Conservation (phyloP, 2,888 invertebrate genomes). For the Epinotia demarniana region DNA sequence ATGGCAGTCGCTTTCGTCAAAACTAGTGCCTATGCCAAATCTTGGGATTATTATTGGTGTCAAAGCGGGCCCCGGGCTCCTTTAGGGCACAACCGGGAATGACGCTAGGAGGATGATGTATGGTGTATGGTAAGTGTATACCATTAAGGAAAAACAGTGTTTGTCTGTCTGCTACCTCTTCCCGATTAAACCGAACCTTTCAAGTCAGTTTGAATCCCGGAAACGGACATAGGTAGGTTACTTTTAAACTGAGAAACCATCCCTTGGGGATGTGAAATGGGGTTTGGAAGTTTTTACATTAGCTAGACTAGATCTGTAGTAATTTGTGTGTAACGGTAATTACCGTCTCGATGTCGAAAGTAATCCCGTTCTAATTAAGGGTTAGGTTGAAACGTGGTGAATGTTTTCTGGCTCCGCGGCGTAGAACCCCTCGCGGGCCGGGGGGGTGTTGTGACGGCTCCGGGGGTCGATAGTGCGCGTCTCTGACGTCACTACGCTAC, state of each 20-base stretch:
- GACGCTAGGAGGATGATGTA: too few species aligned
- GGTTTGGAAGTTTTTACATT: neutral
- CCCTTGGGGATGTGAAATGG: neutral
- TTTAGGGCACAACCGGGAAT: too few species aligned
- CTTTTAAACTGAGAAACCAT: neutral
- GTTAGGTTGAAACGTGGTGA: conserved; percentile 61
- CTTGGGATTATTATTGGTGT: too few species aligned
- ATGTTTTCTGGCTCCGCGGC: conserved; percentile 74
- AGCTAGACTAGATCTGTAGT: too few species aligned
- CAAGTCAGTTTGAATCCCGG: too few species aligned
- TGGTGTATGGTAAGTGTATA: neutral
- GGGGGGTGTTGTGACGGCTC: conserved; percentile 79
- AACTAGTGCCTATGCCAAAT: too few species aligned
- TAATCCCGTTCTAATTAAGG: conserved; percentile 49
- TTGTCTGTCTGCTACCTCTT: too few species aligned
- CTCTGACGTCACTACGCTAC: conserved; percentile 83
- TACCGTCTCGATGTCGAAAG: conserved; percentile 44
- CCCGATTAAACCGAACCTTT: too few species aligned
- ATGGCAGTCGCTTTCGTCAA: too few species aligned
- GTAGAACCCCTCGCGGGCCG: conserved; percentile 61
- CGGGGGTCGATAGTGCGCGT: conserved; percentile 76
- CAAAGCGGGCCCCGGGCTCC: too few species aligned
- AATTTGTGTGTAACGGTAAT: conserved; percentile 7
- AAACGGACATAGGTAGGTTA: too few species aligned
- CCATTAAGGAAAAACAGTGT: too few species aligned